Percentiles rank a stretch among this genome's conserved stretches.
Conservation (phyloP, 2,113 vertebrate species). For the Cinclus cinclus region DNA sequence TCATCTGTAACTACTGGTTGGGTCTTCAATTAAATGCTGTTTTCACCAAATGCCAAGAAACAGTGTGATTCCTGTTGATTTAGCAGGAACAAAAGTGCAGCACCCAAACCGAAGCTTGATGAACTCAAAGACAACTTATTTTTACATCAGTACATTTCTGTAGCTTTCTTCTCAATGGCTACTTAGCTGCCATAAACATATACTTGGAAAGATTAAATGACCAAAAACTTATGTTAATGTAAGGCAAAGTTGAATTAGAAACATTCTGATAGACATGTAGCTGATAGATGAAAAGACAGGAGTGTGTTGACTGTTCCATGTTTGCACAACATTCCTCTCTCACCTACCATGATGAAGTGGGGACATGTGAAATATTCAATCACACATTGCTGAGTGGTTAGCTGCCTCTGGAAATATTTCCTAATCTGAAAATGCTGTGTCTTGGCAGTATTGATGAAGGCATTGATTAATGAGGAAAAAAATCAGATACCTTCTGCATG, state of each 20-base stretch:
- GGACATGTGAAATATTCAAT: neutral
- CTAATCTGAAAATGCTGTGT: neutral
- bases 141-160: neutral
- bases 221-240: neutral
- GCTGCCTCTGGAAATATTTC: neutral
- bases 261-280: neutral
- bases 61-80: conserved; percentile 9
- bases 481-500: neutral
- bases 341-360: neutral
- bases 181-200: neutral
- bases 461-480: neutral
- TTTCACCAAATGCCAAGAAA: conserved; percentile 53
- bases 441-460: neutral
- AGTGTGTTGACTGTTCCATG: neutral
- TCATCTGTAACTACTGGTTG: conserved; percentile 57
- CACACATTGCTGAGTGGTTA: neutral
- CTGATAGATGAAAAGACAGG: neutral
- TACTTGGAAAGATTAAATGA: neutral
- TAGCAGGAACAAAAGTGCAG: neutral
- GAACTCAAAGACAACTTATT: neutral
- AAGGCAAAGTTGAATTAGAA: neutral
- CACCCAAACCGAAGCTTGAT: neutral
- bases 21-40: conserved; percentile 65
- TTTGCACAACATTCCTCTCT: neutral
- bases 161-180: neutral